Evolutionary conservation across 2,888 invertebrate genomes (phyloP), one percentile per base, ranked within the genome.

Genomic region (Erebia aethiops): DNA sequence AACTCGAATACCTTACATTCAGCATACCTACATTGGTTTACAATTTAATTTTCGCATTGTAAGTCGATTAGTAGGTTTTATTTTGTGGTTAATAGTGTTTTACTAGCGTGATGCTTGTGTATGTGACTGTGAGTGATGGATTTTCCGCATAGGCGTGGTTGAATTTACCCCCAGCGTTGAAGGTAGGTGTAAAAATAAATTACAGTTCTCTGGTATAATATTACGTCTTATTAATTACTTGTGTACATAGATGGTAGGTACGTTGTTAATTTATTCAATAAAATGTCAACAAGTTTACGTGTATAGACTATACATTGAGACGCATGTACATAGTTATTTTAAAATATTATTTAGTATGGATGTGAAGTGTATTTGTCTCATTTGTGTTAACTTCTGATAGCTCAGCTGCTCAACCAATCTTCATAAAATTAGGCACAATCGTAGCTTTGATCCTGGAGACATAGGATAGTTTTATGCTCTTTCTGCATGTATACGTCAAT

Each of bases 101-200:
- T 35, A 68, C n/a, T 67, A 69, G 74, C 71, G 65, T 69, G 73
- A 60, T 68, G 69, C 69, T 62, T 61, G 71, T 69, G 67, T 72
- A 56, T 69, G 70, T 72, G 61, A 61, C 18, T 63, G 67, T 57
- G 51, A 67, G 64, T 57, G 21, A 85, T 87, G 87, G 83, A 87
- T 87, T 82, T 76, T 75, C 70, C 73, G 70, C 72, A 65, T 72
- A 72, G 76, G 71, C 69, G 74, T 74, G 75, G 66, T 71, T 72
- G 69, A 68, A 63, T 35, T 54, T 76, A 81, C 82, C 84, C 84
- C 85, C 87, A 78, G 77, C 87, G 75, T 79, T 80, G 85, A 83
- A 87, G 87, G 88, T 87, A 81, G 74, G 83, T 82, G 78, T 82
- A 84, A 72, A 77, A 80, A 80, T 82, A 79, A 72, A 75, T 65